phyloP scores from a whole-genome alignment of 1,140 invertebrate genomes.

The Drosophila sucinea region DNA sequence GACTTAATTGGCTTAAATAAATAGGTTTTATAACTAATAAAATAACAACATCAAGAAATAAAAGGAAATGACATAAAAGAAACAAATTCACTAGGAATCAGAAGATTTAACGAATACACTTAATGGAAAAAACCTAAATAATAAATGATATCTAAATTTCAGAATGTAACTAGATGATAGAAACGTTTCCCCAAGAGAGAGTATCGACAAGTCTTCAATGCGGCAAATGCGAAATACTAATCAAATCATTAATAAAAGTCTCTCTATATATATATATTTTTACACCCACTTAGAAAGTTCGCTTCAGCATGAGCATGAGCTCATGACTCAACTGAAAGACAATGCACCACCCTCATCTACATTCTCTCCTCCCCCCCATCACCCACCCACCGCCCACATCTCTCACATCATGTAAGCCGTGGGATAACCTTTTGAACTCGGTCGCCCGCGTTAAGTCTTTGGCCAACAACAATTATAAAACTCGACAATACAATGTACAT shows the following conservation, averaged over 20 bases:
- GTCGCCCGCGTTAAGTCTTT: not conserved
- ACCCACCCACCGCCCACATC: not conserved
- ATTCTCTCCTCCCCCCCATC: not conserved
- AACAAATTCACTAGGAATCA: no score
- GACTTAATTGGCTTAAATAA: no score
- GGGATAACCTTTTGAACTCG: constrained; percentile 6
- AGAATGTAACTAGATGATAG: no score
- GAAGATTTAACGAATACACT: no score
- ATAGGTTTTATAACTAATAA: no score
- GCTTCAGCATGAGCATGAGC: not conserved
- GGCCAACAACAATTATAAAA: constrained; percentile 64
- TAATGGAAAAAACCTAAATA: no score
- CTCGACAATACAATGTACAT: constrained; percentile 58
- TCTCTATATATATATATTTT: not conserved
- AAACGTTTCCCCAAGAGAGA: no score
- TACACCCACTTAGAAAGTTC: not conserved
- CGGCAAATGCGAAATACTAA: not conserved
- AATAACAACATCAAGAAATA: no score
- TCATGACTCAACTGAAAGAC: not conserved
- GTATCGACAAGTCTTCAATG: not conserved
- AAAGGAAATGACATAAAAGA: no score
- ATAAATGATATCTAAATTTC: no score
- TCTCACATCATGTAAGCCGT: not conserved
- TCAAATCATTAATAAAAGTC: constrained; percentile 2
- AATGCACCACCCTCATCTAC: not conserved